phyloP scores from a whole-genome alignment of 35 echinoderm and acorn worm species.

The Ptychodera flava region DNA sequence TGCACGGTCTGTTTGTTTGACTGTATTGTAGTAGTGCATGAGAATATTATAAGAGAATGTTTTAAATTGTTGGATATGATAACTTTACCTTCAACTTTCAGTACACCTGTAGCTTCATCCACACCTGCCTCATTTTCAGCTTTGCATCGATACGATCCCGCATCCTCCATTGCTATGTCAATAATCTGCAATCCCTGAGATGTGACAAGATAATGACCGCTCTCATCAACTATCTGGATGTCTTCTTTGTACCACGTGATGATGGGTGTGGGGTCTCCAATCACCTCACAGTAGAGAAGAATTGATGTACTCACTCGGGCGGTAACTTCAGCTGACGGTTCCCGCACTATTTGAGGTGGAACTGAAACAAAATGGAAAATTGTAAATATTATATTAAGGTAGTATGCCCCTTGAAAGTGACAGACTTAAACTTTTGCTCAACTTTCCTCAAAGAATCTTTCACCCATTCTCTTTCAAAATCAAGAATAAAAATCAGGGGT shows the following conservation, averaged over 20 bases:
- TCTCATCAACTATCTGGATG: constrained; percentile 7
- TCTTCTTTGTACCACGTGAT: constrained; percentile 82
- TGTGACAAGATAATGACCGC: constrained; percentile 40
- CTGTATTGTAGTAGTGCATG: too few species aligned
- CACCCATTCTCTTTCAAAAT: too few species aligned
- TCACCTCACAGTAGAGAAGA: constrained; percentile 58
- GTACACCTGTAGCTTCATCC: constrained; percentile 40
- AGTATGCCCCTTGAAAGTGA: too few species aligned
- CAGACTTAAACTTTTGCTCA: too few species aligned
- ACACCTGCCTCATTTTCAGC: constrained; percentile 59
- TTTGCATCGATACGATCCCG: constrained; percentile 53
- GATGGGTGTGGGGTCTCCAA: constrained; percentile 55
- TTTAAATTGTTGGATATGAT: too few species aligned
- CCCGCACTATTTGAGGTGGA: constrained; percentile 50
- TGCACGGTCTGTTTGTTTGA: too few species aligned
- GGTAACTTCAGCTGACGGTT: constrained; percentile 31
- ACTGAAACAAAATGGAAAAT: constrained; percentile 38
- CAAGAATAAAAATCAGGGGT: too few species aligned
- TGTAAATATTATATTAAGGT: too few species aligned
- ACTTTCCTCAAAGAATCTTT: too few species aligned
- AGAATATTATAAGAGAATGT: too few species aligned
- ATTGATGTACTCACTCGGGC: constrained; percentile 33
- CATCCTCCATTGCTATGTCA: constrained; percentile 31
- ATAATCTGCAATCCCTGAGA: constrained; percentile 53
- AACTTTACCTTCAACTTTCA: constrained; percentile 81